Evolutionary conservation across 2,797 vertebrate species (phyloP).

Genomic region (Gallirallus australis): DNA sequence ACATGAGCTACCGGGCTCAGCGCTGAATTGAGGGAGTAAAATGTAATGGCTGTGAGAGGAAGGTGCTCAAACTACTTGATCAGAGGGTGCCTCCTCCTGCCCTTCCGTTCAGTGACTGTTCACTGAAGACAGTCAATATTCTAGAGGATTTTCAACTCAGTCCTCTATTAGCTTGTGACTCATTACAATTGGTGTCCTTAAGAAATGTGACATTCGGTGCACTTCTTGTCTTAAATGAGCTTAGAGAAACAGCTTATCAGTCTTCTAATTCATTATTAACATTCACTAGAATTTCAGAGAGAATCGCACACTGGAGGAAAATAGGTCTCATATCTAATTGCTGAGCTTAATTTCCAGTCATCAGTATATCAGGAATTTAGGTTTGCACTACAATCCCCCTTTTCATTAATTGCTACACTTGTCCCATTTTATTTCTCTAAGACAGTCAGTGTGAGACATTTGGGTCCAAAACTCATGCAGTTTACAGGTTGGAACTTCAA

Average conservation of each 20-base stretch:
- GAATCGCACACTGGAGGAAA: background rate
- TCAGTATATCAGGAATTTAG: background rate
- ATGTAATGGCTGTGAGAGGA: background rate
- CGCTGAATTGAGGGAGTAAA: background rate
- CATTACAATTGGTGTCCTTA: background rate
- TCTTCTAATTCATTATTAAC: background rate
- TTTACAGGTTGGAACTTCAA: background rate
- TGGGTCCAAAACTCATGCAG: background rate
- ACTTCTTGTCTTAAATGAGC: background rate
- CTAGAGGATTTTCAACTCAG: background rate
- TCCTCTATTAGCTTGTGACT: background rate
- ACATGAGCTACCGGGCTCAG: background rate
- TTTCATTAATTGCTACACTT: background rate
- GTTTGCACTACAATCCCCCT: background rate
- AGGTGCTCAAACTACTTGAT: background rate
- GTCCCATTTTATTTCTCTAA: background rate
- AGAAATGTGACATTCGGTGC: background rate
- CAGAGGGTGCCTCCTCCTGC: background rate
- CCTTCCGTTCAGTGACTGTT: background rate
- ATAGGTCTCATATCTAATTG: background rate
- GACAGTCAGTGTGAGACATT: background rate
- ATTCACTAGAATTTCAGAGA: background rate
- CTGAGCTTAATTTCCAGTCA: slow-evolving; percentile 21
- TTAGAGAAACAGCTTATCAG: background rate
- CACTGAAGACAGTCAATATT: background rate